These are phyloP conservation scores for Rousettus leschenaultii DNA, from an alignment of 2,113 vertebrate species.

Conservation along the genomic window DNA sequence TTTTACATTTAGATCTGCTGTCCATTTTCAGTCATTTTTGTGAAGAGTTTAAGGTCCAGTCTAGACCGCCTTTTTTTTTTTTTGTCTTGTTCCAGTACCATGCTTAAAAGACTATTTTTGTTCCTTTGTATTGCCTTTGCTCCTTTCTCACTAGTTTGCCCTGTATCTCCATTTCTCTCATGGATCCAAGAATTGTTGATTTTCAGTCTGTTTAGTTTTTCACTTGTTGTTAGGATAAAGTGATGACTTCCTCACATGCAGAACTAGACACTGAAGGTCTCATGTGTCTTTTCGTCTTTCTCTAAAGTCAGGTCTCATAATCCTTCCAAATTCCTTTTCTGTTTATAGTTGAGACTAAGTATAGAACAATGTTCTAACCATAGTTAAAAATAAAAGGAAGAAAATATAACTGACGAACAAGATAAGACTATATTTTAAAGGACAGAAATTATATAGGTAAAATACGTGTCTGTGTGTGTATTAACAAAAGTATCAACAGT, in stretches of 20 bases:
- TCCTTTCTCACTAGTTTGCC: not conserved
- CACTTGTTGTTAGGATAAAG: not conserved
- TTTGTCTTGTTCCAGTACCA: too few species aligned
- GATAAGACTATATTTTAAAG: not conserved
- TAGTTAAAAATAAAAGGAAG: not conserved
- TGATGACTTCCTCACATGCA: not conserved
- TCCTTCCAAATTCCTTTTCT: not conserved
- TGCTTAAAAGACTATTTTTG: too few species aligned
- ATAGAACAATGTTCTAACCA: not conserved
- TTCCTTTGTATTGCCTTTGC: too few species aligned
- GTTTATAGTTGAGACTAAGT: not conserved
- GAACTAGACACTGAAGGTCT: not conserved
- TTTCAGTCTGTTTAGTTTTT: not conserved
- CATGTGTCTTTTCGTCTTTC: not conserved
- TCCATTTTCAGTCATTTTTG: too few species aligned
- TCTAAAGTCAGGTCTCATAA: not conserved
- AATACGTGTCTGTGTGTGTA: not conserved
- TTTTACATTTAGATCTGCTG: too few species aligned
- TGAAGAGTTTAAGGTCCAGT: too few species aligned
- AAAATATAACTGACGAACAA: not conserved
- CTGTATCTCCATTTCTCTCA: not conserved
- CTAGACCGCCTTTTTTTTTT: too few species aligned
- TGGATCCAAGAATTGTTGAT: not conserved
- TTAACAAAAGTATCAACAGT: not conserved
- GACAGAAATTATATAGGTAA: not conserved